Conservation (phyloP, 2,113 vertebrate species). For the Clarias gariepinus region DNA sequence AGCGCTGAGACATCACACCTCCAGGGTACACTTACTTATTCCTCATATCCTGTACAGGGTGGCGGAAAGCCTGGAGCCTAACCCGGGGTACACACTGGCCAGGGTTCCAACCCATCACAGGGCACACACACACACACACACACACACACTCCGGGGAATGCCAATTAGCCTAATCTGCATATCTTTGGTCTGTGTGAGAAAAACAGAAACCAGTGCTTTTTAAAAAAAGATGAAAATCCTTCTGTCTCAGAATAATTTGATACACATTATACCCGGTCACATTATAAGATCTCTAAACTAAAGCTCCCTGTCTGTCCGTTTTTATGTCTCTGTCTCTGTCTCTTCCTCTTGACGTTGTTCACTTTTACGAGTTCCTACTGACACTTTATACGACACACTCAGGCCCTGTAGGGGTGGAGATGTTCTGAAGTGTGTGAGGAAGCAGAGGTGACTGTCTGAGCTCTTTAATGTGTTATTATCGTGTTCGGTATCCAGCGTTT, state of each 20-base stretch:
- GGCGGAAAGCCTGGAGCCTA: no score
- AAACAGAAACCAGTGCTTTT: no score
- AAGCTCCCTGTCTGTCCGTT: neutral
- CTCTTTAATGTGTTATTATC: neutral
- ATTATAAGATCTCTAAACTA: neutral
- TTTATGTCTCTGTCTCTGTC: neutral
- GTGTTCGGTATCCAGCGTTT: neutral
- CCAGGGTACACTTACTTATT: no score
- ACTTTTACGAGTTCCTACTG: neutral
- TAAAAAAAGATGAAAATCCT: neutral
- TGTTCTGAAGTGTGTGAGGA: neutral
- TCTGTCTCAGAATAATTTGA: neutral
- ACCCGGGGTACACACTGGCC: no score
- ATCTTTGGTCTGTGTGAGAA: no score
- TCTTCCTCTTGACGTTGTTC: neutral
- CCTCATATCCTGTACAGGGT: no score
- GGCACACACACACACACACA: no score
- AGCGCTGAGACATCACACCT: no score
- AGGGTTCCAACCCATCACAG: no score
- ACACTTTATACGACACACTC: neutral
- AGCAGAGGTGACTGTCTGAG: neutral
- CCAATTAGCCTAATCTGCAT: no score
- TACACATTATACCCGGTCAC: no score
- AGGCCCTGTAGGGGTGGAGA: neutral
- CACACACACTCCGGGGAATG: no score